Evolutionary conservation across 2,797 vertebrate species (phyloP).

Genomic region (Trichosurus vulpecula): DNA sequence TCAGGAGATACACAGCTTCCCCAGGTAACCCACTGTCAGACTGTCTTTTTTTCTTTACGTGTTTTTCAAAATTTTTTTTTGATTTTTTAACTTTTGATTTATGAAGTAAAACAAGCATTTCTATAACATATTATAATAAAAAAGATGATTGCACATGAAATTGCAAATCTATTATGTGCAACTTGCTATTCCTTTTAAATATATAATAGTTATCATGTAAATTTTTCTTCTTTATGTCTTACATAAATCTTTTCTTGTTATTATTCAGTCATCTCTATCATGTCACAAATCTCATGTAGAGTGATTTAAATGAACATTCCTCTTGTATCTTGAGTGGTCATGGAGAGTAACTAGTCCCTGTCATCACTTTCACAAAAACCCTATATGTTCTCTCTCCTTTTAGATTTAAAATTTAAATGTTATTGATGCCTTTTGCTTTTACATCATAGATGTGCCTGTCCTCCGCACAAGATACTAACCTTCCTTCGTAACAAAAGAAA

Average conservation of each 20-base stretch:
- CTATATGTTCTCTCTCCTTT: background rate
- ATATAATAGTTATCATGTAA: background rate
- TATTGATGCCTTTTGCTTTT: background rate
- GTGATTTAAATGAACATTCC: background rate
- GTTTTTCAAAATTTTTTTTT: background rate
- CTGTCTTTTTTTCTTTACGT: background rate
- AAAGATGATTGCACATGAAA: background rate
- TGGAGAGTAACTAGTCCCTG: background rate
- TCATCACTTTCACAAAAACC: background rate
- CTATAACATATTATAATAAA: background rate
- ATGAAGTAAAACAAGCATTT: background rate
- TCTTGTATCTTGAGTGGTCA: background rate
- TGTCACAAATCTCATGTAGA: background rate
- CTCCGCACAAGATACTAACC: background rate
- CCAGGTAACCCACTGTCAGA: background rate
- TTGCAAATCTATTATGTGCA: background rate
- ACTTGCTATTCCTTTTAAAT: background rate
- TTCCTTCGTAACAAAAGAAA: background rate
- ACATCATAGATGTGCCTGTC: background rate
- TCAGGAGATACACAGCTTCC: background rate
- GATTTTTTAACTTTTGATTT: background rate
- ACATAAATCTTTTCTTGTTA: background rate
- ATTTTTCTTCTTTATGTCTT: background rate
- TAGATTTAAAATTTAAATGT: background rate
- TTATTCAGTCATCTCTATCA: background rate